phyloP scores from a whole-genome alignment of 2,888 invertebrate genomes.

The Drosophila picticornis region DNA sequence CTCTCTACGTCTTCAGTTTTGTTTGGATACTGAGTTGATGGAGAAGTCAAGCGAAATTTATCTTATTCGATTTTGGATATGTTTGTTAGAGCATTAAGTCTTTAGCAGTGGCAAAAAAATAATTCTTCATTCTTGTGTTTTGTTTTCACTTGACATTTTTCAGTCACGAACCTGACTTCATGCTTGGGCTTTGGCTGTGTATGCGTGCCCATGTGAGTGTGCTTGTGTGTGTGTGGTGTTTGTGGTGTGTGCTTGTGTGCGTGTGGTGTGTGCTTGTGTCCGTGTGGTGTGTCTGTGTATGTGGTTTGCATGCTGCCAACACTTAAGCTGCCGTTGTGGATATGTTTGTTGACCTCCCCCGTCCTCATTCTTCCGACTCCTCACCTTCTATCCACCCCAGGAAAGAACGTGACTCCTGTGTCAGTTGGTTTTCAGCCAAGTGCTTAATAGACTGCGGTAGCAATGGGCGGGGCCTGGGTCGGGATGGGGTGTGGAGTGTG shows the following conservation, averaged over 20 bases:
- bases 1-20: background rate
- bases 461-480: background rate
- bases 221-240: background rate
- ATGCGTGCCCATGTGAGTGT: conserved; percentile 30
- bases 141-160: conserved; percentile 46
- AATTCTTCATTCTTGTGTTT: conserved; percentile 4
- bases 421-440: conserved; percentile 18
- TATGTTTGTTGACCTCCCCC: conserved; percentile 42
- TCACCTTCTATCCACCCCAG: conserved; percentile 1
- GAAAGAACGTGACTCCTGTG: conserved; percentile 61
- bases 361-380: background rate
- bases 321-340: conserved; percentile 66
- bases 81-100: conserved; percentile 5
- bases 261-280: conserved; percentile 27
- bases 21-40: background rate
- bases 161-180: conserved; percentile 57
- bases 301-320: conserved; percentile 69
- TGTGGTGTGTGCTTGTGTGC: conserved; percentile 26
- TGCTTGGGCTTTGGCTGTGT: conserved; percentile 30
- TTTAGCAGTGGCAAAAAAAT: background rate
- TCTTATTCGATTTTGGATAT: background rate
- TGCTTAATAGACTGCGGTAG: conserved; percentile 21
- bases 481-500: background rate
- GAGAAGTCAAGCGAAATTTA: background rate
- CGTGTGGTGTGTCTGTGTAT: conserved; percentile 33